Conservation (phyloP, 2,888 invertebrate species). For the Caenorhabditis sp. region DNA sequence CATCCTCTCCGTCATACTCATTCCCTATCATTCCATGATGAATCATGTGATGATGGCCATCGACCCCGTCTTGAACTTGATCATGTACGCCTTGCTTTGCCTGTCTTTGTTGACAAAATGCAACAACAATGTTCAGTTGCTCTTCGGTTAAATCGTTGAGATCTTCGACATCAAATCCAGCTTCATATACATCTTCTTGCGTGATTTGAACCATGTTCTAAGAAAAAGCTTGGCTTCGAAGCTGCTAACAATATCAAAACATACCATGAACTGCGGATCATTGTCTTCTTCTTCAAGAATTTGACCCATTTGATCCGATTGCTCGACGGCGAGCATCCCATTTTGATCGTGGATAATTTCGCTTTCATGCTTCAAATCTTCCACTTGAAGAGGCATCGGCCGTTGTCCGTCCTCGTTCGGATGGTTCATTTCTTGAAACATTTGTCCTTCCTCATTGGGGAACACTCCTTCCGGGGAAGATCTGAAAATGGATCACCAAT, state of each 20-base stretch:
- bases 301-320: neutral
- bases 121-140: conserved; percentile 62
- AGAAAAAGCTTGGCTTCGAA: neutral
- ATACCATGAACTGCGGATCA: conserved; percentile 43
- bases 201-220: conserved; percentile 63
- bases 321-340: too few relatives aligned
- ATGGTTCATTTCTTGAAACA: conserved; percentile 11
- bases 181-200: conserved; percentile 69
- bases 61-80: neutral
- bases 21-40: conserved; percentile 34
- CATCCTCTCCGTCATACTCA: conserved; percentile 21
- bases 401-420: conserved; percentile 4
- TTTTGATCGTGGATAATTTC: conserved; percentile 33
- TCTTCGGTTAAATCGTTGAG: conserved; percentile 67
- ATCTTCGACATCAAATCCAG: conserved; percentile 69
- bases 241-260: neutral
- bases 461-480: conserved; percentile 58
- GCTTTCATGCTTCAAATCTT: conserved; percentile 32
- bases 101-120: conserved; percentile 57
- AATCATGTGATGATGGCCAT: conserved; percentile 28
- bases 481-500: conserved; percentile 9
- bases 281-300: conserved; percentile 29
- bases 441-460: conserved; percentile 10
- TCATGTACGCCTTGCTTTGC: conserved; percentile 32
- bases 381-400: conserved; percentile 10